Evolutionary conservation across 92 coral and sea anemone genomes (phyloP), one percentile per base, ranked within the genome.

Genomic region (Porites evermanni): DNA sequence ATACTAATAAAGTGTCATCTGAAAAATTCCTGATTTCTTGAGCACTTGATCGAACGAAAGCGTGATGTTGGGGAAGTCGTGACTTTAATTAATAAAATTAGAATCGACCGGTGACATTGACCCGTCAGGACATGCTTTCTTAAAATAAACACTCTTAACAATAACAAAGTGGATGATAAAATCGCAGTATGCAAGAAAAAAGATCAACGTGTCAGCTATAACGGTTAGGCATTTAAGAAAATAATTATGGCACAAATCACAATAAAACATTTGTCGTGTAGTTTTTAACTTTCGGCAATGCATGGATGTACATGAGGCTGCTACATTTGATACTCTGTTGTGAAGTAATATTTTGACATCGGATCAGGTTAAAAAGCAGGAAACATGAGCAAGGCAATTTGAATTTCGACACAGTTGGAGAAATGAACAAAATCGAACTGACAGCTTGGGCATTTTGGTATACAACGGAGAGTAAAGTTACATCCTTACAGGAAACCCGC

Each of bases 121-220:
- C 83, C 72, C 51, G 84, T 44, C 66, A 7, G 9, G 64, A 26
- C 74, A 64, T 23, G 84, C 67, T 67, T 67, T 60, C 6, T 53
- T 16, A 29, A 53, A 1, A 19, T 64, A 23, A 79, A 65, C 72
- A 79, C 66, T 17, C n/a, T 7, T 17, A 56, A 7, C 61, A 2
- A 56, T 11, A 56, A 56, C 1, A 56, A 7, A 56, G 61, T 0
- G 61, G 12, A 56, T 56, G 61, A 56, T 67, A 67, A 20, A 67
- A 44, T 50, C 23, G 59, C 77, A 50, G 50, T 18, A 17, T 56
- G 61, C 61, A 56, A 11, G 12, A 72, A 72, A 72, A 4, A 14
- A 13, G 18, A 38, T 32, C 20, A 70, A 44, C 13, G 50, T 18
- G 59, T 10, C 59, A 18, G 47, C 47, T n/a, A 13, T 7, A 72